Evolutionary conservation across 2,888 invertebrate genomes (phyloP), one percentile per base, ranked within the genome.

Genomic region (Drepanosiphum platanoidis): DNA sequence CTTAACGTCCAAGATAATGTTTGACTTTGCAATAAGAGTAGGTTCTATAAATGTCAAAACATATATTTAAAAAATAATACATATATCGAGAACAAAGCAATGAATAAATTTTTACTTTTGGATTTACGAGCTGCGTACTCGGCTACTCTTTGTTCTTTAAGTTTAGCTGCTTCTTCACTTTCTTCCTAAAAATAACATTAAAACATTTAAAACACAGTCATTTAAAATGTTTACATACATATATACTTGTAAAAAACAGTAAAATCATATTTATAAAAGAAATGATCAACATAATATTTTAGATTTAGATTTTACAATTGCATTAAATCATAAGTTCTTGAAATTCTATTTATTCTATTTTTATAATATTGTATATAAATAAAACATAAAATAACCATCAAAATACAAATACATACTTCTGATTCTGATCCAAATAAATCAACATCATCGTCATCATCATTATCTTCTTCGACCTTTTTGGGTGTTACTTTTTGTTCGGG

Each of bases 71-170:
- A n/a, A n/a, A n/a, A n/a, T n/a, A n/a, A n/a, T n/a, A 74, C 8
- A 74, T 46, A 13, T 30, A 61, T 11, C 18, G 52, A 22, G 1
- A 79, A 84, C 81, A 70, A 58, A 84, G 70, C 39, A 84, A 64
- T 27, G 78, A 13, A 66, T 70, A 78, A 70, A 36, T 78, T 89
- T 90, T 89, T 90, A 94, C 94, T 98, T 90, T 96, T 97, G 8
- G 96, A 92, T 91, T 98, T 98, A 90, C 97, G 98, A 4, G 94
- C 96, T 89, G 94, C 93, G 90, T 98, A 98, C 72, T 95, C 97
- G 87, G 95, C 94, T 84, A 98, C 91, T 86, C 97, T 92, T 90
- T 96, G 94, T 89, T 96, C 95, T 89, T 93, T 94, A 88, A 94
- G 90, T 91, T 92, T 94, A 87, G 92, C 93, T 86, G 94, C 94